Evolutionary conservation across 2,888 invertebrate genomes (phyloP), one percentile per base, ranked within the genome.

Genomic region (Torymus aiolomorphi): DNA sequence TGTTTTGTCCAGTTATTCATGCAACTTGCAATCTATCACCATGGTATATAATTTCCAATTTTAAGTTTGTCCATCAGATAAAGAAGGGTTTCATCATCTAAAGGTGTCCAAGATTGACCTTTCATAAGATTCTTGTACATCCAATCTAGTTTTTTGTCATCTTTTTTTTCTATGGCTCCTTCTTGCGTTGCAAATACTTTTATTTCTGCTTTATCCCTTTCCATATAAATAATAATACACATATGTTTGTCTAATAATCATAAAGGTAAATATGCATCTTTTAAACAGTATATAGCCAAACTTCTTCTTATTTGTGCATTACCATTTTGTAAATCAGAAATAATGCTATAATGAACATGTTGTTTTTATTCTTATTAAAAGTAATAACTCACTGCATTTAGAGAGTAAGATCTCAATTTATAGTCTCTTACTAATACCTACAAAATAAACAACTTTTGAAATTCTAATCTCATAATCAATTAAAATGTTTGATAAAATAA

Each of bases 181-280:
- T n/a, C n/a, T n/a, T n/a, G n/a, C n/a, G n/a, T n/a, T n/a, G n/a
- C n/a, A n/a, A n/a, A n/a, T n/a, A n/a, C n/a, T n/a, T n/a, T n/a
- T 86, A 96, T 98, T 98, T 87, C 98, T 92, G 99, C 99, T 90
- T 99, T 95, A 8, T 99, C 98, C 99, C 99, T 99, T 93, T 99
- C 99, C 95, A 99, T 98, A 90, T 99, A 98, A 91, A 99, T 99
- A 78, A 99, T 97, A 85, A 99, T 95, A 87, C 97, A 98, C 97
- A 99, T 98, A 14, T 99, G 93, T 90, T 99, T 99, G 85, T 98
- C 97, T 70, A 99, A 91, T 62, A 99, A 92, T 83, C 97, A 94
- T 24, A 99, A 91, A 0, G 99, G 99, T 75, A 99, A 92, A 89
- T 97, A 96, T 0, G 99, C 99, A 93, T 99, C 99, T 92, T 99